Evolutionary conservation across 2,797 vertebrate genomes (phyloP), one percentile per base, ranked within the genome.

Genomic region (Eurystomus glaucurus): DNA sequence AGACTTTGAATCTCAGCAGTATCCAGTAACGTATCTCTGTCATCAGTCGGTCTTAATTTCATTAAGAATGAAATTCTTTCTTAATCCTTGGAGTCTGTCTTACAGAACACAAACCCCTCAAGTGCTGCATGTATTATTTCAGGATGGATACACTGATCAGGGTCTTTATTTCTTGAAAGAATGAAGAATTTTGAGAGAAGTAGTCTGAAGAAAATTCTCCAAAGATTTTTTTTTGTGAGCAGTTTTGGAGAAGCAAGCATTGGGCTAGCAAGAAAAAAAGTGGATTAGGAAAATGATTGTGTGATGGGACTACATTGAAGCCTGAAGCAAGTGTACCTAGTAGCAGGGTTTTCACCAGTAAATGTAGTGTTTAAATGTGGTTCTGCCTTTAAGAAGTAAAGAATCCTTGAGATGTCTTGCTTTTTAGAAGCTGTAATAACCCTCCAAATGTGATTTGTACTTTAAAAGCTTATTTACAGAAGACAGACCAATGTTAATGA

Each of bases 381-480:
- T 3, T 91, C 78, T 91, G 35, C 50, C 54, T 80, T 75, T 71
- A 76, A 93, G 91, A 33, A 88, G 22, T 69, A 28, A 69, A 90
- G 85, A 81, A 81, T 84, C 79, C n/a, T 91, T 88, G 87, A 93
- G 71, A 50, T 88, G 87, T 51, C 88, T 96, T 85, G 82, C 62
- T 10, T 86, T 90, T 45, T 33, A 37, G 78, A 78, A 87, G 17
- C 45, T 74, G 20, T 33, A 81, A 58, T 50, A 94, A 77, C 80
- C n/a, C 28, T 75, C 66, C 37, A 77, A 85, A 94, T 75, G 70
- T 46, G 78, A 94, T 96, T 95, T 93, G 74, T 93, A 71, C 71
- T 88, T 85, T 83, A 83, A 80, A 89, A 88, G 82, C 60, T 93
- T 96, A 91, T 90, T 97, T 97, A 91, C 90, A 92, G 68, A 71